A percentile compares a stretch with the other conserved stretches of the same genome.
Conservation (phyloP, 2,797 vertebrate species). For the Dendrocincla tyrannina region DNA sequence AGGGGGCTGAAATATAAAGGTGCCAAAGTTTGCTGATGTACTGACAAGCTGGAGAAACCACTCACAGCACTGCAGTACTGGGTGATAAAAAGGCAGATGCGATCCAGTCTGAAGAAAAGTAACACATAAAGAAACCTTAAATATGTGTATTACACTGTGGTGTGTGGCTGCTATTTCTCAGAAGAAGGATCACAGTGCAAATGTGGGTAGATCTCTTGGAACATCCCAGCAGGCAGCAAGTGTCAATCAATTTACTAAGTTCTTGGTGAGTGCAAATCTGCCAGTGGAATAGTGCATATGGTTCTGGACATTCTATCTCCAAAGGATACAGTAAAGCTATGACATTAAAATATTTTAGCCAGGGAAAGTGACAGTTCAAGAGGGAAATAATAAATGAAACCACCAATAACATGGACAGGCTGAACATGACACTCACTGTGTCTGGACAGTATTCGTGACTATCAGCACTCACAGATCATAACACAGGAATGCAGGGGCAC, state of each 20-base stretch:
- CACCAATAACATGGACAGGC: fast-evolving
- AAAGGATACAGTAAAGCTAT: background rate
- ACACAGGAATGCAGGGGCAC: background rate
- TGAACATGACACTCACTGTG: background rate
- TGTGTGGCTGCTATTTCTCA: background rate
- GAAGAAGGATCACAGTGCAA: background rate
- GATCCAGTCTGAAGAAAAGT: background rate
- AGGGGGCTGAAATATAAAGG: background rate
- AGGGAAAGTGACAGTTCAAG: background rate
- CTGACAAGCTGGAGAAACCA: background rate
- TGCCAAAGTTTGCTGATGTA: background rate
- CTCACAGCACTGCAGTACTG: background rate
- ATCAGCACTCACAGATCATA: background rate
- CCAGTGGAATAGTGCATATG: background rate
- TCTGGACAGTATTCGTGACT: background rate
- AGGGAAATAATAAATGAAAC: background rate
- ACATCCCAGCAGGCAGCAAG: background rate
- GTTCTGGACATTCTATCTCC: background rate
- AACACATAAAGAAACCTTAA: background rate
- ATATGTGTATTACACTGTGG: background rate
- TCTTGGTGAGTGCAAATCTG: background rate
- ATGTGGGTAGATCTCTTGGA: background rate
- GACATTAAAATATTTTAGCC: background rate
- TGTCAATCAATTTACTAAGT: fast-evolving
- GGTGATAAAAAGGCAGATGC: background rate